Percentiles rank a stretch among this genome's conserved stretches.
Conservation (phyloP, 2,888 invertebrate species). For the Neoaliturus tenellus region DNA sequence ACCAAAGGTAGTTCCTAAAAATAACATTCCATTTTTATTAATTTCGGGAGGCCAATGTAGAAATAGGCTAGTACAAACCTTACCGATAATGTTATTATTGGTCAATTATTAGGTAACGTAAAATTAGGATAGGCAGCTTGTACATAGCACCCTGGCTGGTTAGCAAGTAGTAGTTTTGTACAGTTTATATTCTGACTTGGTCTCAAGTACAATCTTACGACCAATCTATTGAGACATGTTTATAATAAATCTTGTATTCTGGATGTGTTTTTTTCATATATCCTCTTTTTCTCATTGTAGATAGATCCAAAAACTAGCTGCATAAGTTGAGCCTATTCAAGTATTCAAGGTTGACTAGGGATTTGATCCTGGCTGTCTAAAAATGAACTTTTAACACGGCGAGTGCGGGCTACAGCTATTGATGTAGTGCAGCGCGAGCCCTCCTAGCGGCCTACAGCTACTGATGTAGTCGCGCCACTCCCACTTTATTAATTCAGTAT, state of each 20-base stretch:
- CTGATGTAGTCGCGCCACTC: too few species aligned
- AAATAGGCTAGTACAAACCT: conserved; percentile 27
- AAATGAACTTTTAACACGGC: too few species aligned
- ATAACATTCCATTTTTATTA: conserved; percentile 41
- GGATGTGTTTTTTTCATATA: neutral
- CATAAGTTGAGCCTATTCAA: too few species aligned
- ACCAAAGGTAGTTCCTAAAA: conserved; percentile 29
- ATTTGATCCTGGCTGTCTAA: too few species aligned
- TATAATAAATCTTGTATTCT: conserved; percentile 43
- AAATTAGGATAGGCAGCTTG: conserved; percentile 8
- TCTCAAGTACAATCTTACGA: conserved; percentile 45
- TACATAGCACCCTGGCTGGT: conserved; percentile 37
- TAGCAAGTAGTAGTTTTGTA: conserved; percentile 40
- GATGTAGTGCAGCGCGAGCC: too few species aligned
- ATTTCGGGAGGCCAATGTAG: neutral
- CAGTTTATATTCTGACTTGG: conserved; percentile 44
- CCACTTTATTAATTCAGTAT: too few species aligned
- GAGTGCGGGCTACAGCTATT: too few species aligned
- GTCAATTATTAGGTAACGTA: conserved; percentile 44
- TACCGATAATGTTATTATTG: conserved; percentile 39
- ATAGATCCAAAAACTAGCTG: too few species aligned
- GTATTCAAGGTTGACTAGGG: too few species aligned
- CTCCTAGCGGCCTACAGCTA: too few species aligned
- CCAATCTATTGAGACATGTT: conserved; percentile 31
- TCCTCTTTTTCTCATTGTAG: neutral